Evolutionary conservation across 2,888 invertebrate species (phyloP), one percentile per base, ranked within the genome.

Genomic region (Liodrosophila aerea): DNA sequence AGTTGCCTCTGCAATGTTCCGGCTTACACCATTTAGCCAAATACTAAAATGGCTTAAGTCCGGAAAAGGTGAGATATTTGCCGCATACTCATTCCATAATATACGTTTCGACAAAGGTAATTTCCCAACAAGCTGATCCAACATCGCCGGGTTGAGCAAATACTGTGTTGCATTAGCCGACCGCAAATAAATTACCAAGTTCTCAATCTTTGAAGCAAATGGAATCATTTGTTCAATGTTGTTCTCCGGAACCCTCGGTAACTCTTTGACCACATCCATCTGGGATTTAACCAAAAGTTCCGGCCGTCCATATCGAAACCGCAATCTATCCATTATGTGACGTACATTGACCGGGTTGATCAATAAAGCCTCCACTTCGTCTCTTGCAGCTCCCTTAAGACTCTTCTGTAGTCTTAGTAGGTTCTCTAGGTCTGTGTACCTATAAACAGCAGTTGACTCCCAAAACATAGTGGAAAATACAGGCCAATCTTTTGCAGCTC

Each of bases 381-480:
- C 18, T 8, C 5, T 37, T 37, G 37, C 37, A 9, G n/a, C 18
- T n/a, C 18, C 37, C n/a, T 18, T 37, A 37, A 37, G 37, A 18
- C 18, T 18, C 37, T 37, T 37, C 15, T 37, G 37, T 2, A 37
- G 18, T 8, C 37, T 18, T 18, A 37, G 18, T 7, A 37, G 4
- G 3, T 37, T 37, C 13, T 37, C 18, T 2, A 37, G 2, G 15
- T 37, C 8, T 8, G 37, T 37, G n/a, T 18, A 37, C 13, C 9
- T 37, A 18, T 37, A 18, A 15, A 37, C 47, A 1, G 27, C 8
- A 1, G 47, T 36, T n/a, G 36, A 47, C 29, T 34, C 45, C 18
- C 3, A 22, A 12, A n/a, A 46, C 36, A 46, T 46, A 30, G 30
- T 30, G 7, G 15, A 13, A 43, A 43, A 43, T 30, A 43, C 33